Evolutionary conservation across 2,113 vertebrate species (phyloP), one percentile per base, ranked within the genome.

Genomic region (Calyptomena viridis): DNA sequence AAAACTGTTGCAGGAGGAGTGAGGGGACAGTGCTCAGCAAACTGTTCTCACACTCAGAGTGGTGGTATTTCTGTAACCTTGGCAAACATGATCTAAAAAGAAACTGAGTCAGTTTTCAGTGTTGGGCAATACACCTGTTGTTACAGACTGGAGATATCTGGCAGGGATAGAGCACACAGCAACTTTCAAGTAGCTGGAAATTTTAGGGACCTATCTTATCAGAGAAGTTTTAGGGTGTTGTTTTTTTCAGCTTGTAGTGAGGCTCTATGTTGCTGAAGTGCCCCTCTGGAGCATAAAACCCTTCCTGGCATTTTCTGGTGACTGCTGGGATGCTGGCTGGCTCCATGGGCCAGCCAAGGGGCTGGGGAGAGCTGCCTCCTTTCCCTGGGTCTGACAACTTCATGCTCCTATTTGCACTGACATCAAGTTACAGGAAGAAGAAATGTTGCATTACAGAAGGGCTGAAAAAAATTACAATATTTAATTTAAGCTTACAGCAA

Each of bases 281-380:
- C 8, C 5, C 6, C 24, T 60, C 28, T 39, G 40, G 37, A 83
- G 7, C 8, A 31, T 8, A 53, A 76, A 59, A 5, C 3, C 13
- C 12, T 49, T 50, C 39, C 64, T 6, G 21, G 28, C 14, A 12
- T 59, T 84, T 66, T 24, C 19, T 81, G 35, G 16, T 56, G 27
- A 30, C 55, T 94, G 25, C 19, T 18, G 17, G 42, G 40, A 16
- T 56, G 37, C 40, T 59, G 58, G 3, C 39, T 67, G 71, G 24
- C 25, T 62, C 20, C 20, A 30, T 1, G 2, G 33, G 21, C 44
- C 58, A 76, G 49, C 20, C 11, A 15, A 3, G 28, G n/a, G 17
- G 2, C 3, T 63, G 19, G 21, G 28, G 13, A 8, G n/a, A 21
- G 2, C 4, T 3, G 2, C n/a, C 37, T 49, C 5, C 5, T 58